A percentile compares a stretch with the other conserved stretches of the same genome.
These are phyloP conservation scores for Myocastor coypus DNA, from an alignment of 2,113 vertebrate genomes.

Conservation along the genomic window DNA sequence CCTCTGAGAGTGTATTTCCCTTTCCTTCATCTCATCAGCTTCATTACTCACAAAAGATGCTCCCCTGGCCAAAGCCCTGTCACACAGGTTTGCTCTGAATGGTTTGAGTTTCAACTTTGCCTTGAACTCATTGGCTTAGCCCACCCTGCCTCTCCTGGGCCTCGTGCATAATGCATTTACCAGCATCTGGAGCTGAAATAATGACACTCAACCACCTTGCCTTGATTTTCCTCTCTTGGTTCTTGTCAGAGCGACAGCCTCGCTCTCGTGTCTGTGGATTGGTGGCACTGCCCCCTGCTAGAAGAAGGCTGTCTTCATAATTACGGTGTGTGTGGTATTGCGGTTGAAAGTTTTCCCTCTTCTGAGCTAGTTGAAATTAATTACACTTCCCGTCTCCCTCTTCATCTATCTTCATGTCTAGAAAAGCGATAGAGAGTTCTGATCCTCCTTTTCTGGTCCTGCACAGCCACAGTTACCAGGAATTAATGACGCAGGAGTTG, in stretches of 20 bases:
- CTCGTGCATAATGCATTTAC: background rate
- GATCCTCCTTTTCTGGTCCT: constrained; percentile 64
- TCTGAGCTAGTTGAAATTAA: constrained; percentile 73
- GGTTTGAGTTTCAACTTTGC: constrained; percentile 42
- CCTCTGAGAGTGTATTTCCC: constrained; percentile 52
- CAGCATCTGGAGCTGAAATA: background rate
- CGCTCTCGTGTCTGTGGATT: background rate
- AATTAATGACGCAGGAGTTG: constrained; percentile 37
- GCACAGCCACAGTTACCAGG: background rate
- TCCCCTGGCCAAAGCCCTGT: background rate
- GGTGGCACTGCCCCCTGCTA: background rate
- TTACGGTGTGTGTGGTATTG: background rate
- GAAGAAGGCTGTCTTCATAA: background rate
- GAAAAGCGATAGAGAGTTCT: constrained; percentile 71
- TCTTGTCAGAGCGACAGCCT: background rate
- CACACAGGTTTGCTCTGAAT: background rate
- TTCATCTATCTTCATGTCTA: constrained; percentile 73
- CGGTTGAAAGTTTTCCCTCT: constrained; percentile 59
- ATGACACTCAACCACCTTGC: background rate
- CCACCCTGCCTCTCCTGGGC: background rate
- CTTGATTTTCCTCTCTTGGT: background rate
- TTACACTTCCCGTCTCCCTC: constrained; percentile 65
- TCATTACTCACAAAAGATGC: background rate
- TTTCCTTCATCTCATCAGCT: background rate
- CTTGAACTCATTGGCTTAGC: constrained; percentile 28